These are phyloP conservation scores for Scaptomyza caliginosa DNA, from an alignment of 2,888 invertebrate species.

Conservation along the genomic window DNA sequence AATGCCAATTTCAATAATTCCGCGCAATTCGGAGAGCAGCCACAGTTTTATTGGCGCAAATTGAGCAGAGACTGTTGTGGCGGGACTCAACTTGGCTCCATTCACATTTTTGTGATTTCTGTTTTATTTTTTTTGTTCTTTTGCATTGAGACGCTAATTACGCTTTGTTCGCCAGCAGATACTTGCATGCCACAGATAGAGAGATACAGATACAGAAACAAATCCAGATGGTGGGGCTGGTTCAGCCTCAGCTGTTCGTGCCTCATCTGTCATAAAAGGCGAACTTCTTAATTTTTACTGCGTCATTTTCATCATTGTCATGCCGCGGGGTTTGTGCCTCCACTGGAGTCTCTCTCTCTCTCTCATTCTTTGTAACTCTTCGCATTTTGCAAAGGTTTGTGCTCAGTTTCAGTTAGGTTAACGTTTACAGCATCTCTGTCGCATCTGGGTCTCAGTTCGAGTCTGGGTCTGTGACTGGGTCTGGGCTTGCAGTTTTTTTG, in stretches of 20 bases:
- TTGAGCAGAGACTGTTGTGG: conserved; percentile 36
- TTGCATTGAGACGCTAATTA: conserved; percentile 74
- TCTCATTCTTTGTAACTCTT: conserved; percentile 16
- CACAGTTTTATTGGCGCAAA: conserved; percentile 72
- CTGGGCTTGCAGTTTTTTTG: conserved; percentile 67
- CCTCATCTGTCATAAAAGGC: conserved; percentile 82
- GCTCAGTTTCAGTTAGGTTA: conserved; percentile 31
- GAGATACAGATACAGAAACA: conserved; percentile 15
- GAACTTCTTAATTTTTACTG: conserved; percentile 81
- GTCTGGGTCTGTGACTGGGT: conserved; percentile 50
- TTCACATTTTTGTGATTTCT: conserved; percentile 48
- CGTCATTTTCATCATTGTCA: conserved; percentile 81
- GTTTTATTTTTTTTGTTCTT: conserved; percentile 11
- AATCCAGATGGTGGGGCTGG: conserved; percentile 27
- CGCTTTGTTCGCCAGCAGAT: conserved; percentile 56
- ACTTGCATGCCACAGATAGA: conserved; percentile 17
- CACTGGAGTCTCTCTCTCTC: conserved; percentile 15
- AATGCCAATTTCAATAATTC: conserved; percentile 72
- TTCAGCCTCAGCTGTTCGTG: conserved; percentile 69
- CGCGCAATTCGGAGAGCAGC: conserved; percentile 41
- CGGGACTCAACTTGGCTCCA: conserved; percentile 33
- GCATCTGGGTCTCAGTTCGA: conserved; percentile 34
- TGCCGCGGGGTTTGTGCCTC: conserved; percentile 54
- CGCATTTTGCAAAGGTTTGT: conserved; percentile 56
- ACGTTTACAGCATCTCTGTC: conserved; percentile 63